phyloP scores from a whole-genome alignment of 1,140 invertebrate genomes.

The Portunus trituberculatus region DNA sequence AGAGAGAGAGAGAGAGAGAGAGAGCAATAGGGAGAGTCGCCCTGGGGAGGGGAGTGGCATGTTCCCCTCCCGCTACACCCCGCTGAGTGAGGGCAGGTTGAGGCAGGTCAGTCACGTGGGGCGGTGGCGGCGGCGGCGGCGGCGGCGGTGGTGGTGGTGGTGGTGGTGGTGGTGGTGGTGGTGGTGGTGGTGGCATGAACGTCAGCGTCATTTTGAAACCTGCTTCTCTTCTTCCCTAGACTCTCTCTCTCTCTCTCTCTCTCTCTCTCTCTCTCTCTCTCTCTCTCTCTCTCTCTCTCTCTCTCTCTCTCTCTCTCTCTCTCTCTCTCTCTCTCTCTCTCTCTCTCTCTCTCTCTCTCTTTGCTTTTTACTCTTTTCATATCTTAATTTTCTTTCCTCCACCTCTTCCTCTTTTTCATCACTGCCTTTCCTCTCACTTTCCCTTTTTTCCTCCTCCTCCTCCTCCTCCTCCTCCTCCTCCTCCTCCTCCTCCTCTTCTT shows the following conservation, averaged over 20 bases:
- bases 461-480: background rate
- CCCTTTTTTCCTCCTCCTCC: background rate
- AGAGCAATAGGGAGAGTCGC: background rate
- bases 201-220: background rate
- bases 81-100: background rate
- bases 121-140: background rate
- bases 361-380: background rate
- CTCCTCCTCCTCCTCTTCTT: too few relatives aligned
- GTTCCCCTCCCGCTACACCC: too few relatives aligned
- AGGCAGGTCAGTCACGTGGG: background rate
- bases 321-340: background rate
- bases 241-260: background rate
- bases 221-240: background rate
- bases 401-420: background rate
- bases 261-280: background rate
- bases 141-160: background rate
- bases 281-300: background rate
- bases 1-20: constrained; percentile 41
- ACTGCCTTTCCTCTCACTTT: background rate
- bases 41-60: background rate
- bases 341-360: background rate
- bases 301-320: background rate
- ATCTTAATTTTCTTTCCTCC: background rate
- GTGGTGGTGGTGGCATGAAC: background rate
- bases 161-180: background rate